Evolutionary conservation across 2,888 invertebrate species (phyloP).

Genomic region (Tricholauxania praeusta): DNA sequence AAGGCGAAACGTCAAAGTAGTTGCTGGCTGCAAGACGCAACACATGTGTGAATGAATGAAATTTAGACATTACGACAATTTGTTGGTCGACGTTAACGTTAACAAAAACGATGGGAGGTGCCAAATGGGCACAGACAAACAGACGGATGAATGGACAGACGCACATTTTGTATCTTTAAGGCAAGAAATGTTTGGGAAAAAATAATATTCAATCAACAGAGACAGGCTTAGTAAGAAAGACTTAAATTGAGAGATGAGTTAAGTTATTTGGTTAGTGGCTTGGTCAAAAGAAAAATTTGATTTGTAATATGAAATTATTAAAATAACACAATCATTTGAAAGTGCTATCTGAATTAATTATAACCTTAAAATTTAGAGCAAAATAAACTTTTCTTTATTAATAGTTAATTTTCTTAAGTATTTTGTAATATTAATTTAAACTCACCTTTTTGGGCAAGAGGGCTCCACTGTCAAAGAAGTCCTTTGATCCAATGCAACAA

Average conservation of each 20-base stretch:
- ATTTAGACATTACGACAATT: constrained; percentile 32
- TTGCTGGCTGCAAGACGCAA: constrained; percentile 3
- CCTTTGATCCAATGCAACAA: constrained; percentile 68
- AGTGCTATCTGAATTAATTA: too few relatives aligned
- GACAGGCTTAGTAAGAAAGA: too few relatives aligned
- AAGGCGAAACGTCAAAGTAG: constrained; percentile 6
- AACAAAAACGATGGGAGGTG: background rate
- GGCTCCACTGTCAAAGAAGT: constrained; percentile 68
- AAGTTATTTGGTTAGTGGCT: too few relatives aligned
- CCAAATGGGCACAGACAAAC: constrained; percentile 3
- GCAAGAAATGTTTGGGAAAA: background rate
- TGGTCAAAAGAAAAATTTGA: too few relatives aligned
- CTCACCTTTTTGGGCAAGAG: constrained; percentile 68
- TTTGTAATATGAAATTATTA: too few relatives aligned
- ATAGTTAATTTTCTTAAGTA: too few relatives aligned
- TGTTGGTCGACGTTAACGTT: background rate
- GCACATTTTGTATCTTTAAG: too few relatives aligned
- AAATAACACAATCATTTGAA: too few relatives aligned
- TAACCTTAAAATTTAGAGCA: too few relatives aligned
- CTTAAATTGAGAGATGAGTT: too few relatives aligned
- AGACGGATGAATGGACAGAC: constrained; percentile 10
- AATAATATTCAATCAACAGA: too few relatives aligned
- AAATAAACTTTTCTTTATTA: too few relatives aligned
- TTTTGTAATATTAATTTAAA: constrained; percentile 21
- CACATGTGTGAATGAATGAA: constrained; percentile 32